Evolutionary conservation across 2,888 invertebrate genomes (phyloP).

Genomic region (Aplocera efformata): DNA sequence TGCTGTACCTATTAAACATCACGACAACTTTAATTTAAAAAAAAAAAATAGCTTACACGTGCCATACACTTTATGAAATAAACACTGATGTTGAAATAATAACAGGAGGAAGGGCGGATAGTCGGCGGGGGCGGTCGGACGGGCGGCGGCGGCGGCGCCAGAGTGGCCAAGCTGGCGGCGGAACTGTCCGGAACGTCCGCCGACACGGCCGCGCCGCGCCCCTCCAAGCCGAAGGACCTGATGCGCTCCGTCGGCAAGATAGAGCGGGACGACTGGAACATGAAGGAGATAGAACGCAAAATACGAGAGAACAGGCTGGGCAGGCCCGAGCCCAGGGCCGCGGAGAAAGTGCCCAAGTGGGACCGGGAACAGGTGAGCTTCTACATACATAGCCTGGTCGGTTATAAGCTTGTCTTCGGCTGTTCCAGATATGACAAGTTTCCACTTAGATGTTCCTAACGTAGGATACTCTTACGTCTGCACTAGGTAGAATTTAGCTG

Average conservation of each 20-base stretch:
- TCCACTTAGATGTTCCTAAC: too few species aligned
- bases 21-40: too few species aligned
- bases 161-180: constrained; percentile 82
- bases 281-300: constrained; percentile 93
- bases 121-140: constrained; percentile 57
- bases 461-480: too few species aligned
- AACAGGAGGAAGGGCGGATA: constrained; percentile 62
- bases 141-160: constrained; percentile 54
- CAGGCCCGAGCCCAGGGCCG: constrained; percentile 79
- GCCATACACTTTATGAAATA: too few species aligned
- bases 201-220: constrained; percentile 78
- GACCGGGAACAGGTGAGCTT: constrained; percentile 86
- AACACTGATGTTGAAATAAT: background rate
- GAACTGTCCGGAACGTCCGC: constrained; percentile 84
- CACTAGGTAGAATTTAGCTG: too few species aligned
- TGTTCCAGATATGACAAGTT: too few species aligned
- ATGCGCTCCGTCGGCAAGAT: constrained; percentile 93
- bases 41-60: too few species aligned
- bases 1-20: too few species aligned
- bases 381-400: background rate
- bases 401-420: background rate
- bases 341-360: constrained; percentile 94
- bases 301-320: constrained; percentile 88
- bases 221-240: constrained; percentile 89
- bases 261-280: constrained; percentile 94